phyloP scores from a whole-genome alignment of 2,113 vertebrate genomes.

The Ornithorhynchus anatinus region DNA sequence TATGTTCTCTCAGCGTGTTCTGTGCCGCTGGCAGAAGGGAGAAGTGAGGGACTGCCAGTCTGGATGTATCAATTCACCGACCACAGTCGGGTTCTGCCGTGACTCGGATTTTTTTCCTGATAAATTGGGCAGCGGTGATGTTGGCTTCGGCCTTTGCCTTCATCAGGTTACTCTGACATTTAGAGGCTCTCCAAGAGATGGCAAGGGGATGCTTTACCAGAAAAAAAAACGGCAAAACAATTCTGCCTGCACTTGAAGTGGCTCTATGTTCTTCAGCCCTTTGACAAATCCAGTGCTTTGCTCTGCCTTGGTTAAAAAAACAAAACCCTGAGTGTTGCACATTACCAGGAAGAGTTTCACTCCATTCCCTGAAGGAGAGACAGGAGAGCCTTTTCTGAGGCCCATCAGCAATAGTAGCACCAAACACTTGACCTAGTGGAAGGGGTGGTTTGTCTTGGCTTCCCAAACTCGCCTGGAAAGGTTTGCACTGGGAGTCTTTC shows the following conservation, averaged over 20 bases:
- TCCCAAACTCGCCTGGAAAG: neutral
- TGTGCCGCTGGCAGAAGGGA: neutral
- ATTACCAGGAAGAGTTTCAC: neutral
- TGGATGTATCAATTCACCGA: neutral
- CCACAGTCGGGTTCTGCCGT: neutral
- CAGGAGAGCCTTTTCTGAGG: neutral
- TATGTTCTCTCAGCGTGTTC: neutral
- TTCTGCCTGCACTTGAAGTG: neutral
- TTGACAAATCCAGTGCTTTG: neutral
- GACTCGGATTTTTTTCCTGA: neutral
- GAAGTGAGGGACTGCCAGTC: neutral
- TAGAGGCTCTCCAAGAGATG: neutral
- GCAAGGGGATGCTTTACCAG: neutral
- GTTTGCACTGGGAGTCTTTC: neutral
- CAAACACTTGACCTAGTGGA: neutral
- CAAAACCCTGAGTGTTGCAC: neutral
- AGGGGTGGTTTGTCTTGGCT: neutral
- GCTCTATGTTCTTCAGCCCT: neutral
- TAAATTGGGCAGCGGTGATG: neutral
- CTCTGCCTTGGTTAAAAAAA: neutral
- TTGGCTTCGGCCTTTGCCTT: neutral
- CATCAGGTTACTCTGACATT: neutral
- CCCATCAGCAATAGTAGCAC: neutral
- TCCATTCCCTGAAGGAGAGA: neutral
- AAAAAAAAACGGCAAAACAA: neutral